phyloP scores from a whole-genome alignment of 2,888 invertebrate species.

The Dromius quadrimaculatus region DNA sequence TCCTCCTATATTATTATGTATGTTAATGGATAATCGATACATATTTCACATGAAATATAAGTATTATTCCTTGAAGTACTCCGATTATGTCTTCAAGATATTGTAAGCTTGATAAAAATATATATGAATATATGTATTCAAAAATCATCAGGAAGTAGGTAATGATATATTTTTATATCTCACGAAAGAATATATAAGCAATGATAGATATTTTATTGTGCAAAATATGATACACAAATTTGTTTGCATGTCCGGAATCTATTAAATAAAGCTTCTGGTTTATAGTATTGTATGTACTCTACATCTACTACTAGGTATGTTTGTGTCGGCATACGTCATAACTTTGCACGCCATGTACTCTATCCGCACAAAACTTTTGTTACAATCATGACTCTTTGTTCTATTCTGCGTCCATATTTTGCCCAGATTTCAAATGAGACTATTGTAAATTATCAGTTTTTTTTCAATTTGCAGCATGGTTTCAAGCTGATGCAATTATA shows the following conservation, averaged over 20 bases:
- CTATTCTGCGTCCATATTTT: slow-evolving; percentile 1
- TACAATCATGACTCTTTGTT: slow-evolving; percentile 23
- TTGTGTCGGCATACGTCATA: slow-evolving; percentile 26
- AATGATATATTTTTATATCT: neutral
- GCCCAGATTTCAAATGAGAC: slow-evolving; percentile 12
- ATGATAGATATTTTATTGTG: slow-evolving; percentile 18
- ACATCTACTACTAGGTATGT: slow-evolving; percentile 20
- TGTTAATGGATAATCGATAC: slow-evolving; percentile 24
- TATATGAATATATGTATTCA: too few relatives aligned
- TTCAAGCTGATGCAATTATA: neutral
- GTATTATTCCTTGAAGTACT: neutral
- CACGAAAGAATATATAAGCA: slow-evolving; percentile 5
- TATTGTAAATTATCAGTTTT: neutral
- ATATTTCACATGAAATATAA: slow-evolving; percentile 9
- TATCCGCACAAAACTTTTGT: slow-evolving; percentile 29
- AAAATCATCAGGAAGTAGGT: too few relatives aligned
- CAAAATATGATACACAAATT: neutral
- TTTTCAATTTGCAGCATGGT: neutral
- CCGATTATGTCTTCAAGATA: too few relatives aligned
- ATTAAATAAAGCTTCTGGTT: slow-evolving; percentile 32
- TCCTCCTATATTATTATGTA: too few relatives aligned
- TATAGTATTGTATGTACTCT: slow-evolving; percentile 31
- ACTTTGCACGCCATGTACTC: slow-evolving; percentile 30
- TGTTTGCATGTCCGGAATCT: slow-evolving; percentile 18
- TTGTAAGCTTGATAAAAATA: too few relatives aligned